Base-by-base conservation (phyloP, 2,797 vertebrate genomes). In the Taeniopygia guttata region DNA sequence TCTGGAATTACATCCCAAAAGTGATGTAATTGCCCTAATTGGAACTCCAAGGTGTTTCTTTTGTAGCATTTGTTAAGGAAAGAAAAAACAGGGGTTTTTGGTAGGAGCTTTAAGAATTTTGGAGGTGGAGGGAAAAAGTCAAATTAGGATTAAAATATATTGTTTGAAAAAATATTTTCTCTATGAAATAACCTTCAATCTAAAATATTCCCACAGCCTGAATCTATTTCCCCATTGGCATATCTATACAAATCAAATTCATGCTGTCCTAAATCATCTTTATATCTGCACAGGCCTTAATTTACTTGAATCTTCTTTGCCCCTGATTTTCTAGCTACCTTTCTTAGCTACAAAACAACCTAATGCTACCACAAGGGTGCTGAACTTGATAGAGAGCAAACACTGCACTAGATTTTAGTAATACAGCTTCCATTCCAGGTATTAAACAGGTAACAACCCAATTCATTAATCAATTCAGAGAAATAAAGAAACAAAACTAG, bases 71-170 rank as follows among this genome's bases (percentile, higher is more conserved):
- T 60, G 17, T 29, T 59, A 64, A 45, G 13, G 18, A 9, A 29
- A 34, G 32, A 30, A 10, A 27, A 43, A 51, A 40, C 18, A 9
- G 17, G 0, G 0, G 36, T 60, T 49, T 19, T 63, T 52, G 4
- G 23, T 32, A 52, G 17, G 29, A 55, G 29, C 6, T 36, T 75
- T 51, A 40, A n/a, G 75, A 80, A 43, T 32, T 25, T 11, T 17
- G 27, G 22, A 7, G 36, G n/a, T 3, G 15, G 4, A 10, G 13
- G 7, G 1, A 4, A 4, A 32, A 22, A 32, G 7, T 60, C 4
- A 51, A 68, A 66, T 25, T 3, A 69, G 5, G 7, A 58, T 72
- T 77, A 72, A 79, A 79, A 43, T 3, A 14, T 11, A 40, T 10
- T n/a, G 1, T 52, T 67, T 29, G 16, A 59, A 64, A 78, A 59